Conservation (phyloP, 2,888 invertebrate genomes). For the Busseola fusca region DNA sequence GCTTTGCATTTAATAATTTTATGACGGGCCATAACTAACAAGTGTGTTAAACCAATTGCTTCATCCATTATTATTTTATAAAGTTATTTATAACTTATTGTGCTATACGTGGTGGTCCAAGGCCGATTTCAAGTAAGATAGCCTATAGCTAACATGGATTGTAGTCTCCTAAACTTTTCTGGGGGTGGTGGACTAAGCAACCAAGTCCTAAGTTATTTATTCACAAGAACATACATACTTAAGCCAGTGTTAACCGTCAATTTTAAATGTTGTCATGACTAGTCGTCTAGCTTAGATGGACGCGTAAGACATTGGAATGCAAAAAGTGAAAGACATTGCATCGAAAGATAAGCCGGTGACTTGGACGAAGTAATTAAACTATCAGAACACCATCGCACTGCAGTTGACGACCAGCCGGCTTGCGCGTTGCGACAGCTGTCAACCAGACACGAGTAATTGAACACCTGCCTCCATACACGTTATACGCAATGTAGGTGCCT, state of each 20-base stretch:
- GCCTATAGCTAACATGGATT: background rate
- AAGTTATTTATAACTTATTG: background rate
- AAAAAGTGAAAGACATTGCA: conserved; percentile 60
- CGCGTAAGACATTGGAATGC: conserved; percentile 50
- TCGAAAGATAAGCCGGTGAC: conserved; percentile 51
- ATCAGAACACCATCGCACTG: conserved; percentile 54
- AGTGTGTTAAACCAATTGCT: conserved; percentile 1
- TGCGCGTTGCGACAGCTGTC: conserved; percentile 70
- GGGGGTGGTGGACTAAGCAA: background rate
- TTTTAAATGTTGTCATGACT: conserved; percentile 3
- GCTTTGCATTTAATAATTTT: conserved; percentile 1
- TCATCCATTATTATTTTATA: conserved; percentile 1
- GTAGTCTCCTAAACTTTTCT: background rate
- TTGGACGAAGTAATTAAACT: conserved; percentile 63
- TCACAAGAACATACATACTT: background rate
- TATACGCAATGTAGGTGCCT: conserved; percentile 47
- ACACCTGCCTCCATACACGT: conserved; percentile 57
- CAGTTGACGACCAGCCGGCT: conserved; percentile 62
- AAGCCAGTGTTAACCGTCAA: conserved; percentile 12
- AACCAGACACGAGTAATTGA: conserved; percentile 66
- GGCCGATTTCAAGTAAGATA: background rate
- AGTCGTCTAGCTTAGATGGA: conserved; percentile 21
- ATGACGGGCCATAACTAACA: background rate
- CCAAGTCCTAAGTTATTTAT: background rate
- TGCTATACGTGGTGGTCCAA: background rate